A percentile compares a stretch with the other conserved stretches of the same genome.
Evolutionary conservation across 2,797 vertebrate species (phyloP).

Genomic region (Coendou prehensilis): DNA sequence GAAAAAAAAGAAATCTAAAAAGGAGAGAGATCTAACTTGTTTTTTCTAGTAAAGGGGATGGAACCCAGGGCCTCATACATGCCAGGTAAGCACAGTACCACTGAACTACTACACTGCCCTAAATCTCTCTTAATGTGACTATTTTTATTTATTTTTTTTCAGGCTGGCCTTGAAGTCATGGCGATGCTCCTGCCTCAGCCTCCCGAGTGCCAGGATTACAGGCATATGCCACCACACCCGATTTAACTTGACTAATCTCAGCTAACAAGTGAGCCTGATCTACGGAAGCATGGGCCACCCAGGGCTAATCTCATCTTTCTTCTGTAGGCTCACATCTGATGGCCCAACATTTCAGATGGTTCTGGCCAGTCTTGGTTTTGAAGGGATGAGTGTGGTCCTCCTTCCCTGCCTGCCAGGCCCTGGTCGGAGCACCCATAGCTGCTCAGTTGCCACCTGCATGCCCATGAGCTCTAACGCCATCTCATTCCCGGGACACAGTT

Average conservation of each 20-base stretch:
- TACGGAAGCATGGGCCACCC: fast-evolving
- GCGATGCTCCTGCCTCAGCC: not conserved
- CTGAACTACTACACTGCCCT: not conserved
- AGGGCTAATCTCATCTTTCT: not conserved
- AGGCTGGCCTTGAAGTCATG: not conserved
- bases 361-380: not conserved
- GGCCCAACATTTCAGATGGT: not conserved
- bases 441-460: not conserved
- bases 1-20: not conserved
- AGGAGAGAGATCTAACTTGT: not conserved
- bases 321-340: not conserved
- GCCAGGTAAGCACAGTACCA: not conserved
- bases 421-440: not conserved
- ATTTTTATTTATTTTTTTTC: not conserved
- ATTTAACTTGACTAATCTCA: not conserved
- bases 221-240: not conserved
- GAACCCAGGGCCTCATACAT: not conserved
- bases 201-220: not conserved
- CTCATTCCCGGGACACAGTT: not conserved
- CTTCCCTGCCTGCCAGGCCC: not conserved
- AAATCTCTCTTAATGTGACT: not conserved
- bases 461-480: not conserved
- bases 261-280: not conserved
- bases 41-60: not conserved
- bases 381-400: not conserved